Evolutionary conservation across 1,140 invertebrate species (phyloP), one percentile per base, ranked within the genome.

Genomic region (Euura saliciscinereae): DNA sequence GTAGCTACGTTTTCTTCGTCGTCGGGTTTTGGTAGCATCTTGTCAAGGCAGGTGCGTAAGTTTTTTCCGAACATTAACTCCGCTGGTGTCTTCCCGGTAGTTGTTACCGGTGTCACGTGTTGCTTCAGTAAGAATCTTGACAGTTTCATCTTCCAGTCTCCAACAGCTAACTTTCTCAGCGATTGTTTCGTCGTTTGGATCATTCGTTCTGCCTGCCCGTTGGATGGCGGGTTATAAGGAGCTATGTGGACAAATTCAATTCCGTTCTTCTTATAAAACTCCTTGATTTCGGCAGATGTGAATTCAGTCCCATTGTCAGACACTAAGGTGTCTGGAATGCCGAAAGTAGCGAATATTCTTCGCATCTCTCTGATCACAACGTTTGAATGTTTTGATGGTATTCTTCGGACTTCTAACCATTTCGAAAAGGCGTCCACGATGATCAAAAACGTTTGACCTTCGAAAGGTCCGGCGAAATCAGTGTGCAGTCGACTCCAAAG

Each of bases 401-500:
- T 28, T 45, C 42, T 45, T 4, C 43, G 51, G 43, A 51, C 69
- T 70, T 70, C 69, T 44, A 59, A 46, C 45, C 69, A 51, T 51
- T 51, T 70, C 5, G 43, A 70, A 3, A 11, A 13, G 0, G 45
- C 28, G 2, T 46, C n/a, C 3, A 86, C 79, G 2, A 86, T 46
- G 44, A 89, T 80, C 11, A 88, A 73, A 70, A 86, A 88, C 69
- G 72, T 80, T 72, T 82, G 75, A 2, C 77, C 77, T 45, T 78
- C 51, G 68, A 85, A 85, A 13, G 85, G 86, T 10, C 87, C 86
- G 4, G 86, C 86, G 78, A 86, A 89, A 74, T 89, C 89, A 0
- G 88, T 78, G 73, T 90, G 87, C 0, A 89, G 66, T 64, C 87
- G 75, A 13, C 81, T 77, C 87, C 87, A 90, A 3, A 83, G 86